These are phyloP conservation scores for Tiphia femorata DNA, from an alignment of 2,888 invertebrate species.

Conservation along the genomic window DNA sequence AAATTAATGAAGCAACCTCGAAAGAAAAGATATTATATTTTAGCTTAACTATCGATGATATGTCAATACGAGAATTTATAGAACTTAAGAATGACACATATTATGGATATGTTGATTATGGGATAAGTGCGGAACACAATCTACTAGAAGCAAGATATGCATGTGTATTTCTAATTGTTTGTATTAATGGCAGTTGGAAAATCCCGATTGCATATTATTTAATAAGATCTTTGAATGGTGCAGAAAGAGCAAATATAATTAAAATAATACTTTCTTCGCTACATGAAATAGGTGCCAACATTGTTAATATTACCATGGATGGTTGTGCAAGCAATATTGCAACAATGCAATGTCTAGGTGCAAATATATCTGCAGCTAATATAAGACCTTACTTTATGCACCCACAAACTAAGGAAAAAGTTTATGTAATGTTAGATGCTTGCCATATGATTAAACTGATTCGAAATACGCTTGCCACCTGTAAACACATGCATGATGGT, in stretches of 20 bases:
- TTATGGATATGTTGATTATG: too few species aligned
- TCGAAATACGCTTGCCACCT: neutral
- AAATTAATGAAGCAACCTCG: constrained; percentile 1
- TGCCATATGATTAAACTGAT: constrained; percentile 5
- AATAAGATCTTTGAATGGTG: too few species aligned
- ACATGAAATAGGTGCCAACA: too few species aligned
- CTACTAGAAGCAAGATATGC: too few species aligned
- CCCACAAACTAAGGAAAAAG: neutral
- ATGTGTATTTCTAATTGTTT: too few species aligned
- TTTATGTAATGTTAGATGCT: neutral
- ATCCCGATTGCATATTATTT: too few species aligned
- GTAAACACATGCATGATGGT: neutral
- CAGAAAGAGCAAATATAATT: too few species aligned
- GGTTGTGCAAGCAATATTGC: neutral
- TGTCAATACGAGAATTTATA: constrained; percentile 1
- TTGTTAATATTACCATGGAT: neutral
- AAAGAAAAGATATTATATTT: constrained; percentile 3
- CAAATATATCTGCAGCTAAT: neutral
- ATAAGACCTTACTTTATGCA: neutral
- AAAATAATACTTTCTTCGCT: too few species aligned
- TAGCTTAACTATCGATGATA: constrained; percentile 3
- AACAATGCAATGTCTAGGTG: neutral
- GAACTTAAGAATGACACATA: constrained; percentile 1
- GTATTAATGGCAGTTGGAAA: too few species aligned
- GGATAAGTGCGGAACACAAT: too few species aligned